Evolutionary conservation across 1,140 invertebrate genomes (phyloP), one percentile per base, ranked within the genome.

Genomic region (Mamestra configurata): DNA sequence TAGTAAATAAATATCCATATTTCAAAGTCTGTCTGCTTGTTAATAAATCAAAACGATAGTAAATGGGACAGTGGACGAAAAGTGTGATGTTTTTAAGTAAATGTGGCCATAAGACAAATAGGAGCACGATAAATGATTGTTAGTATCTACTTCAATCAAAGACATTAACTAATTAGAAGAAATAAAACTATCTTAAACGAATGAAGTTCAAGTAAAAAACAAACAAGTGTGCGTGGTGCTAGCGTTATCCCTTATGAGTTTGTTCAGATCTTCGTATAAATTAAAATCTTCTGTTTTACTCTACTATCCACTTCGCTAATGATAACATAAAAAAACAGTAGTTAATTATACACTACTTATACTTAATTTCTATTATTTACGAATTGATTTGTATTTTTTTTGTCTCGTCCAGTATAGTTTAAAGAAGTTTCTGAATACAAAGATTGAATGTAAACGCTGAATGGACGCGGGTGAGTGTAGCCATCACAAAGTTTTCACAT

Each of bases 401-500:
- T 37, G 15, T 51, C n/a, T 7, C 4, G 15, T 35, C 24, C 10
- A 57, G 31, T 43, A 22, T 57, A 27, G 35, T 55, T 76, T 64
- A 40, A 73, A 73, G 22, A 46, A 76, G 43, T 61, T 57, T 51
- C 31, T 4, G 18, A 43, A 73, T 57, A 57, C 57, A 49, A 31
- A 61, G 37, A 76, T 76, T 76, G 73, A 13, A 64, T 76, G 35
- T 57, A 75, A 75, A 59, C 72, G 53, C 59, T 75, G 72, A 75
- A 75, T 75, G 31, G 57, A n/a, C 37, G 40, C 57, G 18, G 53
- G 51, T 31, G 55, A 76, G 55, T 49, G 82, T 80, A 77, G 79
- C 79, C 72, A 70, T 73, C 79, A 84, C 79, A 83, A 86, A 87
- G 80, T 85, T 85, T 85, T 81, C 83, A 87, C 85, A 85, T 85